Evolutionary conservation across 2,888 invertebrate genomes (phyloP), one percentile per base, ranked within the genome.

Genomic region (Euspilapteryx auroguttella): DNA sequence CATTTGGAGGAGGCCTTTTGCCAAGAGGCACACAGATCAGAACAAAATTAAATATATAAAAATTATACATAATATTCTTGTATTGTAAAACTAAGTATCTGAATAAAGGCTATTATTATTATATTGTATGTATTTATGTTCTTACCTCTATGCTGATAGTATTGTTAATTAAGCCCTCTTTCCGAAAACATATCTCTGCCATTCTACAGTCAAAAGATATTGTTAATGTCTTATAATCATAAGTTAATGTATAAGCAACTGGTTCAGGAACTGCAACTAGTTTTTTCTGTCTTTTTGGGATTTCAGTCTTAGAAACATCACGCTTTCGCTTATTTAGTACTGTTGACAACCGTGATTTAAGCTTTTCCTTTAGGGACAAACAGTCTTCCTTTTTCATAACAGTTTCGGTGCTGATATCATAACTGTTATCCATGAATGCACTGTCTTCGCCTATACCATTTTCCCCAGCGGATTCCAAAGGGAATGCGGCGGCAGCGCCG

Each of bases 301-400:
- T 73, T 4, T 71, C 71, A 35, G 29, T 29, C 41, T 63, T 69
- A 11, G 37, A 37, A 36, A 33, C 53, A 11, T 73, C 65, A 21
- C 59, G 45, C 48, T 73, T 75, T 41, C 75, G 55, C 42, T 75
- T 75, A 41, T 68, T 75, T 28, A 75, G 42, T 30, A 66, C 75
- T 38, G 55, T 49, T 30, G 66, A 64, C 26, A 75, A 46, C 45
- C 73, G 73, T 3, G 65, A 59, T 38, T 71, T 75, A 1, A 75
- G 42, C 36, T 75, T 75, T 41, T 71, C 53, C 48, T 73, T 75
- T 25, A 75, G 61, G 13, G 71, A 62, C 32, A 75, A 44, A 36
- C 66, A 69, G 40, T 69, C 65, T 44, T 55, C 52, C 39, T 65
- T 75, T 37, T 71, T 69, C 28, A 73, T 68, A 12, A 63, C 50